Evolutionary conservation across 2,888 invertebrate species (phyloP).

Genomic region (Tribolium freemani): DNA sequence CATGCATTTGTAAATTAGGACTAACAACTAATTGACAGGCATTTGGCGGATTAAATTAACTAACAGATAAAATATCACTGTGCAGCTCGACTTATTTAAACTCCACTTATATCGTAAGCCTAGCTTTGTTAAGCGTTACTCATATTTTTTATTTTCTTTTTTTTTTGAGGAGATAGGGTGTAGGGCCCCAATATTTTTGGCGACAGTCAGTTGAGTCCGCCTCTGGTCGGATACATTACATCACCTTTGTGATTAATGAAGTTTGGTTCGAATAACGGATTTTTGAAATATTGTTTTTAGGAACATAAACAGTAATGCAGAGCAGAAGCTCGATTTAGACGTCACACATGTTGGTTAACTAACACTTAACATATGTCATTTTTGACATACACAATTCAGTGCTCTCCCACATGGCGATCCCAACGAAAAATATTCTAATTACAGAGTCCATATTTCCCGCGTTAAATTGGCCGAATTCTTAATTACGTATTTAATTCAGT

Average conservation of each 20-base stretch:
- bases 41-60: too few relatives aligned
- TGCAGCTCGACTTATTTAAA: too few relatives aligned
- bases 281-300: not conserved
- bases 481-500: conserved; percentile 13
- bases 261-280: not conserved
- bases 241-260: not conserved
- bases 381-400: conserved; percentile 13
- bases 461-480: conserved; percentile 6
- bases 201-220: too few relatives aligned
- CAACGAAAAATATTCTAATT: conserved; percentile 17
- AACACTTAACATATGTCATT: conserved; percentile 16
- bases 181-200: too few relatives aligned
- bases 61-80: too few relatives aligned
- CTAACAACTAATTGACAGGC: too few relatives aligned
- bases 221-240: too few relatives aligned
- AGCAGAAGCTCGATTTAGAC: conserved; percentile 4
- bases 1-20: too few relatives aligned
- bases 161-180: too few relatives aligned
- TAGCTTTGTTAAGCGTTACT: too few relatives aligned
- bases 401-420: conserved; percentile 11
- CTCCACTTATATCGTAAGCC: too few relatives aligned
- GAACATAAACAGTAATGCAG: not conserved
- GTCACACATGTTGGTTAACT: not conserved
- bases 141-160: too few relatives aligned
- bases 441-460: not conserved